Evolutionary conservation across 2,113 vertebrate genomes (phyloP), one percentile per base, ranked within the genome.

Genomic region (Ptilonorhynchus violaceus): DNA sequence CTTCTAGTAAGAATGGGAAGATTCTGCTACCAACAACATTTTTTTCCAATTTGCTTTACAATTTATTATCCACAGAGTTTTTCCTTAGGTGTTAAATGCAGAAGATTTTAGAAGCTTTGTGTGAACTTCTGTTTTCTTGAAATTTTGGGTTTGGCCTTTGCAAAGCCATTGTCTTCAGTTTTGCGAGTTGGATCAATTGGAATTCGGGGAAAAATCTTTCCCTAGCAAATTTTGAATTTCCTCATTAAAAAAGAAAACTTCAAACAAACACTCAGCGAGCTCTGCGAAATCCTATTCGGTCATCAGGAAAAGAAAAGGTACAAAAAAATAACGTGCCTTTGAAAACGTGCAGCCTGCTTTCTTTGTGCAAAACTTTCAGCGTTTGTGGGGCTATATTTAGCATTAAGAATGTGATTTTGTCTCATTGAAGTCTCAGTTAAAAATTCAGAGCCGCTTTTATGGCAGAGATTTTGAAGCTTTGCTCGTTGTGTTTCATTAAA

Each of bases 401-500:
- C 89, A 56, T 64, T 82, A 72, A 69, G 74, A 85, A 62, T 4
- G 15, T 55, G 84, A 76, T 85, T 94, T 87, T 95, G 69, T 76
- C 53, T 91, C 73, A 64, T 3, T 93, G 94, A 91, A 79, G 93
- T 50, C 69, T 60, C 64, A 49, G 76, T 39, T 39, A 80, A 92
- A 85, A 78, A 78, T 42, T 52, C 75, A 67, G 85, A 89, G 73
- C 37, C 53, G 37, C 66, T 93, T 96, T 89, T 33, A 53, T 46
- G 58, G 62, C 15, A 18, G 62, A 53, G 74, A 72, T 94, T 96
- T 74, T 92, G 91, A 94, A 89, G 87, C 89, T 91, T 91, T 89
- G 50, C 52, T 92, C 19, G 81, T 68, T 95, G 87, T 78, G 81
- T 93, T 95, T 96, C 84, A 79, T 88, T 89, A 82, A 89, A 92